Percentiles rank a stretch among this genome's conserved stretches.
phyloP scores from a whole-genome alignment of 2,888 invertebrate genomes.

The Apodemia hepburni region DNA sequence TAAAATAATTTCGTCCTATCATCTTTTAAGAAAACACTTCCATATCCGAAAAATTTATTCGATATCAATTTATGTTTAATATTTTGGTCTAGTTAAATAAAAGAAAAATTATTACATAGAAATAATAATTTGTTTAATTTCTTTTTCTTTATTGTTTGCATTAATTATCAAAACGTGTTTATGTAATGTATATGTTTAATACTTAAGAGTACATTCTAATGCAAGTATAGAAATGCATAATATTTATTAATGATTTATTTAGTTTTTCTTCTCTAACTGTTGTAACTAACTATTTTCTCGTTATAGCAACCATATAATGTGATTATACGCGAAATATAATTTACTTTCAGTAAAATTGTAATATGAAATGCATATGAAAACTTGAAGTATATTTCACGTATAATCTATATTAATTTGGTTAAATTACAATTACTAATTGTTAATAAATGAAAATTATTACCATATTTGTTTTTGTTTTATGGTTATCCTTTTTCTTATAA shows the following conservation, averaged over 20 bases:
- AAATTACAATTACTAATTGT: constrained; percentile 63
- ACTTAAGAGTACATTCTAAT: constrained; percentile 3
- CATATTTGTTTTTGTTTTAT: constrained; percentile 36
- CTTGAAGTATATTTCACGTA: constrained; percentile 18
- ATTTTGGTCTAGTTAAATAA: no score
- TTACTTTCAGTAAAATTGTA: constrained; percentile 27
- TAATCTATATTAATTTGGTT: constrained; percentile 33
- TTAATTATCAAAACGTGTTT: background rate
- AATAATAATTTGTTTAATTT: no score
- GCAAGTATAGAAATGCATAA: constrained; percentile 20
- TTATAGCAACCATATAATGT: constrained; percentile 45
- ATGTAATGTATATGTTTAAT: constrained; percentile 3
- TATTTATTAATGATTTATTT: constrained; percentile 19
- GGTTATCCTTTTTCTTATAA: background rate
- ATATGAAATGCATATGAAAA: background rate
- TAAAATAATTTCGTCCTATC: no score
- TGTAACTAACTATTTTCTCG: constrained; percentile 70
- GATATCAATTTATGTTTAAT: no score
- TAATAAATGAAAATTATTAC: constrained; percentile 75
- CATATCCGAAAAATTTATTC: no score
- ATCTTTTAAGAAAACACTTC: no score
- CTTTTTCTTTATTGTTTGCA: background rate
- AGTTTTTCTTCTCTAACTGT: constrained; percentile 40
- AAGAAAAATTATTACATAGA: no score
- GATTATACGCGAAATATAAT: constrained; percentile 32